Percentiles rank a stretch among this genome's conserved stretches.
Conservation (phyloP, 30 jellyfish, hydroid and myxozoan species). For the Clytia hemisphaerica region DNA sequence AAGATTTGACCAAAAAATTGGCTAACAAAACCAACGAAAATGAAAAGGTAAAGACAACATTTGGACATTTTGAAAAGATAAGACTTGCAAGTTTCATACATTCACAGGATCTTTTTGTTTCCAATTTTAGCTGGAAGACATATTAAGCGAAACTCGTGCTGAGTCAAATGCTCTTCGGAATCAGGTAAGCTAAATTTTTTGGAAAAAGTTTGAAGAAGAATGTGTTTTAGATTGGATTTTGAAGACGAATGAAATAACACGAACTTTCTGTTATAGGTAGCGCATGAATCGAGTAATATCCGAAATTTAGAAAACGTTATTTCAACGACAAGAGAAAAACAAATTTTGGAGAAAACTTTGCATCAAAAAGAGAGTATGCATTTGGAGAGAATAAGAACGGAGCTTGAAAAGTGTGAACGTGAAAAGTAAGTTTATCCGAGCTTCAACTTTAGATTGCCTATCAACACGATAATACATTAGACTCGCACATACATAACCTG, state of each 20-base stretch:
- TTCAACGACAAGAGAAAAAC: constrained; percentile 88
- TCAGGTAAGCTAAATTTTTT: constrained; percentile 36
- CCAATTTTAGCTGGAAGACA: constrained; percentile 15
- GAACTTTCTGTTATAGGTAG: constrained; percentile 31
- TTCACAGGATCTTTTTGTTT: background rate
- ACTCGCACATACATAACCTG: too few species aligned
- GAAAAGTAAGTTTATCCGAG: constrained; percentile 53
- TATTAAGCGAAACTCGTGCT: constrained; percentile 34
- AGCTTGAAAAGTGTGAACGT: constrained; percentile 44
- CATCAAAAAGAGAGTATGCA: constrained; percentile 69
- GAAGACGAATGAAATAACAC: constrained; percentile 26
- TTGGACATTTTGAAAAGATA: background rate
- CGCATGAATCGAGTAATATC: constrained; percentile 58
- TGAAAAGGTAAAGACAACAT: constrained; percentile 39
- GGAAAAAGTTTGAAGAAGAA: constrained; percentile 21
- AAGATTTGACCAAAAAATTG: constrained; percentile 58
- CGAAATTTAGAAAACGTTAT: constrained; percentile 64
- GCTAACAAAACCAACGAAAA: constrained; percentile 64
- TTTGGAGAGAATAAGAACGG: constrained; percentile 51
- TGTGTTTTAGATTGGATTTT: constrained; percentile 20
- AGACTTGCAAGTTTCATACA: background rate
- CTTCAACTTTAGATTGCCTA: too few species aligned
- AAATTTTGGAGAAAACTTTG: constrained; percentile 67
- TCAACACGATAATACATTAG: too few species aligned
- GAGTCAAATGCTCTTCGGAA: constrained; percentile 23